A percentile compares a stretch with the other conserved stretches of the same genome.
phyloP scores from a whole-genome alignment of 2,797 vertebrate species.

The Acropternis orthonyx region DNA sequence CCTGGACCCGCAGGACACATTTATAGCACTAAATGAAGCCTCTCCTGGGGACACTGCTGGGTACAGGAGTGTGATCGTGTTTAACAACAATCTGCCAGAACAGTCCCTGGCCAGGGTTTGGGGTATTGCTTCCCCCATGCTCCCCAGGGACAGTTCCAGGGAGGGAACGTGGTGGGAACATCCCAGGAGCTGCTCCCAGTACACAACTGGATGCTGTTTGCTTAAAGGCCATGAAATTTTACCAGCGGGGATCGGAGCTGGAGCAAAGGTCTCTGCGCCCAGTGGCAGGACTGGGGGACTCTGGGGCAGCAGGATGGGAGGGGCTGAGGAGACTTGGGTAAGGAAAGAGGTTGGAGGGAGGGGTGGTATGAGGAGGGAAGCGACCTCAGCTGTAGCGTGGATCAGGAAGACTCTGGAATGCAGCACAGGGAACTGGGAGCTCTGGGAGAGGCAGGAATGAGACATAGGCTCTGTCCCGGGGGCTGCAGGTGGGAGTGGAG shows the following conservation, averaged over 20 bases:
- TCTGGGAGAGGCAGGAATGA: not conserved
- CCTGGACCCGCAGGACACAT: not conserved
- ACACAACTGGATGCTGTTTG: not conserved
- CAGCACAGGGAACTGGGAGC: not conserved
- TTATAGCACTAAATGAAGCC: not conserved
- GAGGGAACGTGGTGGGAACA: not conserved
- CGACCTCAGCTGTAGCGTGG: not conserved
- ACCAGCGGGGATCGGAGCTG: not conserved
- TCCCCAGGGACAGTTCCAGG: not conserved
- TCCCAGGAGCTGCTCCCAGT: not conserved
- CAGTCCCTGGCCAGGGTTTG: not conserved
- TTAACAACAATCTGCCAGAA: not conserved
- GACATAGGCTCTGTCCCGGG: not conserved
- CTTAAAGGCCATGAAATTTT: not conserved
- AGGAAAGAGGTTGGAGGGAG: not conserved
- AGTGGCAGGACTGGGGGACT: not conserved
- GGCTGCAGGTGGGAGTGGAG: not conserved
- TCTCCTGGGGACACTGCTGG: not conserved
- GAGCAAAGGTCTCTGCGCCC: not conserved
- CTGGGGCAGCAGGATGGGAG: not conserved
- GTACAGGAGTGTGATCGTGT: not conserved
- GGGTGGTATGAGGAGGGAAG: not conserved
- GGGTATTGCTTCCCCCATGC: accelerated
- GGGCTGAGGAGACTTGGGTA: not conserved
- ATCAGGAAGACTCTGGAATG: not conserved